Conservation (phyloP, 2,797 vertebrate species). For the Coluber constrictor region DNA sequence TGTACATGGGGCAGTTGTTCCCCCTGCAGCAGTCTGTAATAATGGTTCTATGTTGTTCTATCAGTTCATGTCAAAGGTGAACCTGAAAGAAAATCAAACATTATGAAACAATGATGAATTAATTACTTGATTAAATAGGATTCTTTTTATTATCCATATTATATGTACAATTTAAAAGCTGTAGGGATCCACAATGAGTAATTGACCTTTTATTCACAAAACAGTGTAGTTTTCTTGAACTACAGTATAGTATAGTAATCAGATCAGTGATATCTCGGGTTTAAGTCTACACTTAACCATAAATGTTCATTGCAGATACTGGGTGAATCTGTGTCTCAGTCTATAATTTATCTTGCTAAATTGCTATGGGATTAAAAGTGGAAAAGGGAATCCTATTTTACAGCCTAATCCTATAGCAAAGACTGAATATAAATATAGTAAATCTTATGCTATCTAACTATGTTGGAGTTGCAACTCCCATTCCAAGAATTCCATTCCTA, state of each 20-base stretch:
- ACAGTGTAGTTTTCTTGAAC: neutral
- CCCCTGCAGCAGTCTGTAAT: neutral
- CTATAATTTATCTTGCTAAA: neutral
- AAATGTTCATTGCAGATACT: neutral
- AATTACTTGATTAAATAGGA: constrained; percentile 39
- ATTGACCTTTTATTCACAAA: neutral
- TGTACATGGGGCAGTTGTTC: neutral
- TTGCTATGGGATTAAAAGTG: neutral
- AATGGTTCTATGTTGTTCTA: neutral
- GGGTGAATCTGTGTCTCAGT: no score
- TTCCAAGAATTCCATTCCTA: neutral
- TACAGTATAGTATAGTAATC: neutral
- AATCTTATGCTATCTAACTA: neutral
- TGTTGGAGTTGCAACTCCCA: neutral
- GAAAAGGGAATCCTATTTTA: neutral
- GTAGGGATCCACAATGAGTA: neutral
- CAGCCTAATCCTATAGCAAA: neutral
- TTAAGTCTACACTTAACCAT: neutral
- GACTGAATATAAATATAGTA: neutral
- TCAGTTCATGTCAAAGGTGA: neutral
- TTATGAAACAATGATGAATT: constrained; percentile 45
- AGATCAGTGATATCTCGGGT: neutral
- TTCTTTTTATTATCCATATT: constrained; percentile 16
- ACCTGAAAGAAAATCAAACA: constrained; percentile 34
- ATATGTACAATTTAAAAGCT: neutral